Evolutionary conservation across 37 sponge, comb jelly and placozoan genomes (phyloP), one percentile per base, ranked within the genome.

Genomic region (Amphimedon queenslandica): DNA sequence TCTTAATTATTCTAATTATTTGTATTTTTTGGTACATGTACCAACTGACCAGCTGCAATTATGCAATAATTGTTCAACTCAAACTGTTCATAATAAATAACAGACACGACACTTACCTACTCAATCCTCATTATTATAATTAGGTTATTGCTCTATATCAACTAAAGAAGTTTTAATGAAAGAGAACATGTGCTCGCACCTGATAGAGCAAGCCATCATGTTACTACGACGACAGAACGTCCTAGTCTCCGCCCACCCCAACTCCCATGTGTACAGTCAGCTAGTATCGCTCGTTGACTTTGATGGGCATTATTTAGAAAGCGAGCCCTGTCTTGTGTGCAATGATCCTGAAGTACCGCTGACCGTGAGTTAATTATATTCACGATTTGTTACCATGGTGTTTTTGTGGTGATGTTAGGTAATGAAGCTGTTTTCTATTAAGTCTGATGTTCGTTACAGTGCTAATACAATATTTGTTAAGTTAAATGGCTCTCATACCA

Each of bases 261-360:
- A 92, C 77, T 73, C 80, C 18, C 88, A 91, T 70, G 64, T 95
- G 65, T 95, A 95, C 80, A 73, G 66, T 18, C 84, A 84, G 66
- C 89, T 95, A 0, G 75, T 64, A 25, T 57, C 66, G 0, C 30
- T 95, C 31, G 92, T 95, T 25, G 92, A 95, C 66, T 91, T 92
- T 73, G 96, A 95, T 58, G 96, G 96, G 24, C 92, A 81, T 77
- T 95, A 90, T 67, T 66, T 95, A 43, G 96, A 95, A 76, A 95
- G 86, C 75, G 85, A 95, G 70, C 96, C 96, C 0, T 95, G 96
- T 74, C 86, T 92, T 10, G 84, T 95, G 27, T 95, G 96, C 79
- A 95, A 88, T 55, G 94, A 95, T 66, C 96, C 96, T 27, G 96
- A 95, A 51, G 66, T 91, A n/a, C 88, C 88, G 20, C 83, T 67